These are phyloP conservation scores for Polyommatus iphigenia DNA, from an alignment of 2,888 invertebrate species.

Conservation along the genomic window DNA sequence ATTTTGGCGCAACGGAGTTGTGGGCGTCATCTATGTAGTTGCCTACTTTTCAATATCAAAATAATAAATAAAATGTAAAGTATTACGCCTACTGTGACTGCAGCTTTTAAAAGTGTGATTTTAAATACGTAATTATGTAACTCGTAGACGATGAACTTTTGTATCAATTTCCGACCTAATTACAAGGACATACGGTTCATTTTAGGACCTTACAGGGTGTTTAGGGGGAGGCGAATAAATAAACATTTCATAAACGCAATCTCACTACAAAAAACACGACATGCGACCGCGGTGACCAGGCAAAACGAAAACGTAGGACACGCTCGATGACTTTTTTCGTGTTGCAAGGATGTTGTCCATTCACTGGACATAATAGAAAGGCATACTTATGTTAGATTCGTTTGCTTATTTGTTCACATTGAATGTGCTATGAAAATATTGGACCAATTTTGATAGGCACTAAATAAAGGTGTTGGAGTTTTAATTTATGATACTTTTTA, in stretches of 20 bases:
- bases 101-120: background rate
- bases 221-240: slow-evolving; percentile 25
- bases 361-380: background rate
- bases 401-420: no score
- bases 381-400: no score
- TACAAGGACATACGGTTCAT: background rate
- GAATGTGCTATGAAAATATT: no score
- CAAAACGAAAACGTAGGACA: background rate
- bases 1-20: no score
- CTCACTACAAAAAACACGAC: slow-evolving; percentile 24
- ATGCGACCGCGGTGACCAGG: slow-evolving; percentile 14
- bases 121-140: slow-evolving; percentile 11
- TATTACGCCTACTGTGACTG: background rate
- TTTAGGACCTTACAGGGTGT: background rate
- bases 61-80: background rate
- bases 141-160: background rate
- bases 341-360: background rate
- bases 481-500: no score
- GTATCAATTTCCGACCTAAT: background rate
- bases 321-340: background rate
- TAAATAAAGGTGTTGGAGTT: no score
- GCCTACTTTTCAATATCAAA: background rate
- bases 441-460: no score
- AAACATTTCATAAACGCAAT: slow-evolving; percentile 31
- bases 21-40: no score